Conservation (phyloP, 2,113 vertebrate species). For the Narcine bancroftii region DNA sequence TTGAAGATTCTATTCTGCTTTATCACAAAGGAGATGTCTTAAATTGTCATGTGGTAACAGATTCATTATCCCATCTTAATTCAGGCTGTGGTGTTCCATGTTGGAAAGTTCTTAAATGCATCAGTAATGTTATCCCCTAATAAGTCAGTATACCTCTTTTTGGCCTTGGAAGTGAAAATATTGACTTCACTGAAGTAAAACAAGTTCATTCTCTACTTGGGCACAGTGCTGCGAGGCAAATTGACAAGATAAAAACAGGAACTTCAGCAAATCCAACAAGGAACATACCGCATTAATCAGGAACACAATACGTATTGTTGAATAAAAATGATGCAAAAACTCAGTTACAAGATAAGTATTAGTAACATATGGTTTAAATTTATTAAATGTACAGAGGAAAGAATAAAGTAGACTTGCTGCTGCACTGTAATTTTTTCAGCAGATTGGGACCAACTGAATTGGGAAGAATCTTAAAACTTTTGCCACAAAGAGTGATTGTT, state of each 20-base stretch:
- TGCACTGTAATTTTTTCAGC: background rate
- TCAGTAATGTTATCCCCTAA: constrained; percentile 43
- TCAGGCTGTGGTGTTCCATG: constrained; percentile 53
- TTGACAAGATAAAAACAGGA: constrained; percentile 13
- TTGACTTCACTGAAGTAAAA: constrained; percentile 11
- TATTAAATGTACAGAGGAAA: constrained; percentile 31
- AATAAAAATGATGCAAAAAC: constrained; percentile 25
- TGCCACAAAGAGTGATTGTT: background rate
- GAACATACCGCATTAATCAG: constrained; percentile 20
- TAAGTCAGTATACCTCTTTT: background rate
- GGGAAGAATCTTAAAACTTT: background rate
- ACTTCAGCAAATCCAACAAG: background rate
- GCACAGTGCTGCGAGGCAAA: background rate
- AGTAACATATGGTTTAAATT: constrained; percentile 30
- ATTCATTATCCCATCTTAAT: constrained; percentile 51
- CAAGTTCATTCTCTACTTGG: constrained; percentile 21
- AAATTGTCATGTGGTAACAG: constrained; percentile 43
- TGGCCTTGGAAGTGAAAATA: background rate
- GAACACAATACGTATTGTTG: constrained; percentile 9
- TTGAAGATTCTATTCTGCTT: constrained; percentile 54
- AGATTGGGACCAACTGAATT: background rate
- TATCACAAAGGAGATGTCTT: constrained; percentile 46
- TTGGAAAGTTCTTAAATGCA: constrained; percentile 42
- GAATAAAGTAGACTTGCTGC: background rate
- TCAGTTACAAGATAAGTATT: constrained; percentile 31